Base-by-base conservation (phyloP, 2,113 vertebrate genomes). In the Syngnathus floridae region DNA sequence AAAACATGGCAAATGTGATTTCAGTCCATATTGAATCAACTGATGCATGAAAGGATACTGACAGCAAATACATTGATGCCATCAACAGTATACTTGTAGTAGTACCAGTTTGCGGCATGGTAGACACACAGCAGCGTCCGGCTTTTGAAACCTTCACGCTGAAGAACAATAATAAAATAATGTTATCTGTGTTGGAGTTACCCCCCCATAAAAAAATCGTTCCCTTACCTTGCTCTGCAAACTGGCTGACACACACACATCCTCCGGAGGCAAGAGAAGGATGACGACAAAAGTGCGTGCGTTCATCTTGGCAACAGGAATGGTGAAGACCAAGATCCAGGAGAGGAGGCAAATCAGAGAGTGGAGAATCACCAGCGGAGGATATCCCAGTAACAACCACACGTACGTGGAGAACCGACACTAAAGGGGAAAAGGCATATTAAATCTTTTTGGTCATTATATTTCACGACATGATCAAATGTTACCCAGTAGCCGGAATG, bases 31-130 rank as follows among this genome's bases (percentile, higher is more conserved):
- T 22, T 22, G 22, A 22, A 31, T 31, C 26, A 31, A 31, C 26
- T 31, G 26, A 31, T 31, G 26, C 26, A 31, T 94, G 83, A 35
- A 91, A 92, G 92, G 93, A 93, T 92, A 92, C 92, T 92, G 77
- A 92, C 88, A 0, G 92, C 91, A 0, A 94, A 94, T 13, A 95
- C 88, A 0, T 93, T 90, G 69, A 93, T 88, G 48, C 93, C 92
- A 0, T 92, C 90, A 56, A 92, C 81, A 0, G 90, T 70, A 17
- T 92, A 93, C 60, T 93, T 95, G 88, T 94, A 93, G 78, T 93
- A 93, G 81, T 93, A 90, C 66, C 90, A 75, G 59, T 94, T 94
- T 43, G 90, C 71, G 0, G 94, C 93, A 0, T 67, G 85, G 69
- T 91, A 86, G 72, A 92, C 92, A 85, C 89, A 92, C 4, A 94